These are phyloP conservation scores for Orchestes rusci DNA, from an alignment of 2,888 invertebrate species.

Conservation along the genomic window DNA sequence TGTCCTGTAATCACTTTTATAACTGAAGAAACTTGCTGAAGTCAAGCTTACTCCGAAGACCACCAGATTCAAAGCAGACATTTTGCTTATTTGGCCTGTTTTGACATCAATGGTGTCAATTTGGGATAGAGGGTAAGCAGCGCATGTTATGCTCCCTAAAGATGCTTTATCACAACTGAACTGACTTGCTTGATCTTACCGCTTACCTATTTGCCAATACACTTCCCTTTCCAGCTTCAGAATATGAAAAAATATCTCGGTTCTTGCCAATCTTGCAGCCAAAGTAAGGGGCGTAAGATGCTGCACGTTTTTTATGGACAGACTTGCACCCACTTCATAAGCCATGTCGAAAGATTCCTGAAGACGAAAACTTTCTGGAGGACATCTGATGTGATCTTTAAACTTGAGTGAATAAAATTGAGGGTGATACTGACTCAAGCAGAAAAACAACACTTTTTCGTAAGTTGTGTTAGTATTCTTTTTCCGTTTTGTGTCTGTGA, in stretches of 20 bases:
- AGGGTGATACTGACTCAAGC: too few relatives aligned
- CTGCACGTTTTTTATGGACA: conserved; percentile 76
- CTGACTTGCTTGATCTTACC: too few relatives aligned
- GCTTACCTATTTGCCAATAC: conserved; percentile 88
- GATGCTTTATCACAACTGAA: too few relatives aligned
- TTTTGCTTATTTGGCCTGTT: conserved; percentile 89
- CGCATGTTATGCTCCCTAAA: conserved; percentile 81
- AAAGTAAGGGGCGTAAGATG: conserved; percentile 88
- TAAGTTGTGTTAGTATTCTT: too few relatives aligned
- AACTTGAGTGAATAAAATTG: too few relatives aligned
- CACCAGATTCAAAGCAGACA: conserved; percentile 90
- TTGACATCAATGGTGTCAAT: conserved; percentile 92
- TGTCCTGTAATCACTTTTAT: conserved; percentile 60
- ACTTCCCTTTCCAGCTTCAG: conserved; percentile 93
- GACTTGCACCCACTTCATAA: conserved; percentile 86
- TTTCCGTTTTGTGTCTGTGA: too few relatives aligned
- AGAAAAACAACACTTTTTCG: too few relatives aligned
- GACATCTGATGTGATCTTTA: too few relatives aligned
- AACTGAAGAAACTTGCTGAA: not conserved
- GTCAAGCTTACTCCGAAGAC: conserved; percentile 79
- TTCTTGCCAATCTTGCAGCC: conserved; percentile 86
- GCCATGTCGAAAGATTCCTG: conserved; percentile 90
- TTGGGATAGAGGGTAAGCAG: conserved; percentile 90
- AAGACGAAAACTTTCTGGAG: too few relatives aligned
- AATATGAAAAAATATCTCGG: conserved; percentile 96